Percentiles rank a stretch among this genome's conserved stretches.
Evolutionary conservation across 2,113 vertebrate genomes (phyloP).

Genomic region (Pollachius pollachius): DNA sequence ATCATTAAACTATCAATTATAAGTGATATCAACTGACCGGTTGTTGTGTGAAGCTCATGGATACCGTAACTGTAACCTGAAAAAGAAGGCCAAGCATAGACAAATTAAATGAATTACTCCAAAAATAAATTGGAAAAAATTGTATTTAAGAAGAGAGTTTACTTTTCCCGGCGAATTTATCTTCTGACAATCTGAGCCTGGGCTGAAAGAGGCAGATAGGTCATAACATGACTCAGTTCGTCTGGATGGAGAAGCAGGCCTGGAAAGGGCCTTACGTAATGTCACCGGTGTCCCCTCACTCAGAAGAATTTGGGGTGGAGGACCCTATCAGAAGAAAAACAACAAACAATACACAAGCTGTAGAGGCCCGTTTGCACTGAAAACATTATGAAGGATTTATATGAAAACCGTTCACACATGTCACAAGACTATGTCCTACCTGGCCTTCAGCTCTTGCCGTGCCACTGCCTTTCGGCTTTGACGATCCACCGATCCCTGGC

Average conservation of each 20-base stretch:
- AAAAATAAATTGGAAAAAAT: neutral
- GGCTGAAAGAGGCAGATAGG: slow-evolving; percentile 52
- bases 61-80: slow-evolving; percentile 65
- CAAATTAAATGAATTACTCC: neutral
- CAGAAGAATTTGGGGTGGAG: slow-evolving; percentile 40
- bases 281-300: slow-evolving; percentile 45
- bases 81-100: slow-evolving; percentile 22
- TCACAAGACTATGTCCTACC: slow-evolving; percentile 21
- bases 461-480: slow-evolving; percentile 31
- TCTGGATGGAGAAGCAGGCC: slow-evolving; percentile 12
- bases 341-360: neutral
- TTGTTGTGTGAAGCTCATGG: slow-evolving; percentile 66
- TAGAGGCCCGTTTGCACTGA: neutral
- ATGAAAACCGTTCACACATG: neutral
- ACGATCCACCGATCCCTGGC: slow-evolving; percentile 39
- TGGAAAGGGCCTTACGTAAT: slow-evolving; percentile 36
- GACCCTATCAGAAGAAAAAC: slow-evolving; percentile 25
- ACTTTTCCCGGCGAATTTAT: slow-evolving; percentile 52
- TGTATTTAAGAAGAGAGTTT: slow-evolving; percentile 1
- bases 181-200: slow-evolving; percentile 40
- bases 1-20: neutral
- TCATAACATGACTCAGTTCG: slow-evolving; percentile 15
- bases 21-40: slow-evolving; percentile 41
- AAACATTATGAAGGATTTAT: neutral
- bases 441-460: slow-evolving; percentile 14